Conservation (phyloP, 2,797 vertebrate species). For the Argentina silus region DNA sequence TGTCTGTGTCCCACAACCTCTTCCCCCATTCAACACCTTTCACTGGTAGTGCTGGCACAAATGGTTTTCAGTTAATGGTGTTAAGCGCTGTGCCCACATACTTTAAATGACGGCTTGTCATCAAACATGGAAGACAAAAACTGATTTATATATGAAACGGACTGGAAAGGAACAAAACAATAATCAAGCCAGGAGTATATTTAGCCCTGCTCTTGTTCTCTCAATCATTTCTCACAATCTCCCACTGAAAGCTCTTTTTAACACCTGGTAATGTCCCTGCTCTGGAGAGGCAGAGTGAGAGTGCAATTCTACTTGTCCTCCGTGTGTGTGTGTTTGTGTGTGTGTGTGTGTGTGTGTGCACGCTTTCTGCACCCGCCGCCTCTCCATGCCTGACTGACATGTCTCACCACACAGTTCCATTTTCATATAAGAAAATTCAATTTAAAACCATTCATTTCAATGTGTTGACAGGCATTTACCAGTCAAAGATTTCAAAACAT, state of each 20-base stretch:
- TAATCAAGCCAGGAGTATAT: constrained; percentile 27
- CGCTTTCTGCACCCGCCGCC: neutral
- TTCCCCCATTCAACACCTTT: neutral
- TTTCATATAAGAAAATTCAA: neutral
- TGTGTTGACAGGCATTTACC: neutral
- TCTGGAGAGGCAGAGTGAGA: constrained; percentile 17
- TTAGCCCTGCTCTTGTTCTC: constrained; percentile 24
- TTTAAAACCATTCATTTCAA: neutral
- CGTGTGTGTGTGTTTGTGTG: neutral
- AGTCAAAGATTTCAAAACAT: neutral
- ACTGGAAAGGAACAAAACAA: constrained; percentile 8
- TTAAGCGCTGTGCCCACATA: constrained; percentile 1
- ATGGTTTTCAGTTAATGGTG: constrained; percentile 10
- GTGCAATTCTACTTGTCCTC: neutral
- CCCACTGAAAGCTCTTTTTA: constrained; percentile 44
- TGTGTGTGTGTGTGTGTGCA: neutral
- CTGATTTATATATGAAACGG: neutral
- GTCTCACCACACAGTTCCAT: neutral
- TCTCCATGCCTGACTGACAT: neutral
- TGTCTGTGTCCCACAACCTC: too few species aligned
- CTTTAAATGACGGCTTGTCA: constrained; percentile 24
- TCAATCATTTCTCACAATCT: constrained; percentile 14
- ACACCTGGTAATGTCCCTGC: constrained; percentile 36
- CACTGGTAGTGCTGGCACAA: neutral
- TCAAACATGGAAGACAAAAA: constrained; percentile 29